Evolutionary conservation across 1,140 invertebrate genomes (phyloP), one percentile per base, ranked within the genome.

Genomic region (Pseudobourletiella spinata): DNA sequence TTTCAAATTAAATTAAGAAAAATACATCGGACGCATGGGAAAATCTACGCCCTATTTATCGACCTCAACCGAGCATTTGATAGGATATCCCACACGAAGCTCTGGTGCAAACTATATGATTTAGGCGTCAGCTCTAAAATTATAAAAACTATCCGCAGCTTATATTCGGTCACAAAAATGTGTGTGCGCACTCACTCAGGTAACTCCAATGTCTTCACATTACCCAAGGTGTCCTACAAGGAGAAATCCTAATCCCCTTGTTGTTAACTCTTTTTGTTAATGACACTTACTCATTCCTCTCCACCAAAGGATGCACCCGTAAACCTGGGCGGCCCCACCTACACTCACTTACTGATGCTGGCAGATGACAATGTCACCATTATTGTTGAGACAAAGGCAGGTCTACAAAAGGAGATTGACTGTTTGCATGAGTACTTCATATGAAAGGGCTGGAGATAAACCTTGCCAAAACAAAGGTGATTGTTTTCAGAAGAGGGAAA

Each of bases 181-280:
- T 8, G 8, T n/a, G 32, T 39, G 8, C 65, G 25, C 61, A 61
- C 43, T 2, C 30, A 22, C 51, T 51, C 25, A 30, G 39, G 20
- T 14, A 11, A 0, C 22, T 54, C 32, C 56, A 44, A 16, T 51
- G 14, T 25, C n/a, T 50, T 30, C 32, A 57, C 25, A 54, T 70
- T 4, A 67, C 68, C 0, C 63, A 65, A 24, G 72, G 71, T 0
- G 60, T 71, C 0, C 43, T 66, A 1, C 70, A 72, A 42, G 71
- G 72, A 1, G 67, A 71, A 28, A 57, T 44, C 3, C 35, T 71
- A 2, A 70, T 64, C 22, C 70, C 72, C 1, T 18, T 70, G 0
- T n/a, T 72, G 14, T 73, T 72, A 39, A 64, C 59, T 2, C 56
- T 73, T 0, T 73, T 57, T 55, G 32, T 72, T 14, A 24, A 24